Base-by-base conservation (phyloP, 2,797 vertebrate species). In the Hemitrygon akajei region DNA sequence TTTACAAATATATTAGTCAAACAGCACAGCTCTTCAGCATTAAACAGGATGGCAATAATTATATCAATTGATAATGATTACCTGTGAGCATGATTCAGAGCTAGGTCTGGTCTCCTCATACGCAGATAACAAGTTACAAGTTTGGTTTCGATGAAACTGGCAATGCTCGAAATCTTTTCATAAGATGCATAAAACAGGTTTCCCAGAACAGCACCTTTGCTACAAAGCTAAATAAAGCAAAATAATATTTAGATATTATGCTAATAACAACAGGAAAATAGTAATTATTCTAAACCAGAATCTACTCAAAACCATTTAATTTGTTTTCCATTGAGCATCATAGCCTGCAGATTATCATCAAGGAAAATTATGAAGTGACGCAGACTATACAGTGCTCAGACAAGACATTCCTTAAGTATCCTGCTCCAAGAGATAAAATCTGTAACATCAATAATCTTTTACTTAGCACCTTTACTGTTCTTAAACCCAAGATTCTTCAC, bases 51-150 rank as follows among this genome's bases (percentile, higher is more conserved):
- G 34, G 89, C 18, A 91, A 76, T 76, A 93, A 76, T 56, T 76
- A 93, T 76, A 79, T 66, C 0, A 82, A 73, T 37, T 27, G 92
- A 81, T 75, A 30, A 47, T 9, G 27, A 0, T 97, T 96, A 97
- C 96, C 97, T 96, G 95, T 97, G 95, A 5, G 97, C 96, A 93
- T 97, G 96, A 95, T 95, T 95, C 94, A 97, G 93, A 76, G 97
- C 96, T 82, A 96, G 95, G 69, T 96, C 95, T 11, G 96, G 96
- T 93, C 95, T 97, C 94, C 94, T 95, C 96, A 97, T 96, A 77
- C 95, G 95, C 82, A 97, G 95, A 94, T 94, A 97, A 95, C 96
- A 97, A 63, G 79, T 95, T 94, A 95, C 96, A 91, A 97, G 95
- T 93, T 97, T 97, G 93, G 95, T 95, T 95, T 97, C 96, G 94